Conservation (phyloP, 2,888 invertebrate species). For the Corythucha ciliata region DNA sequence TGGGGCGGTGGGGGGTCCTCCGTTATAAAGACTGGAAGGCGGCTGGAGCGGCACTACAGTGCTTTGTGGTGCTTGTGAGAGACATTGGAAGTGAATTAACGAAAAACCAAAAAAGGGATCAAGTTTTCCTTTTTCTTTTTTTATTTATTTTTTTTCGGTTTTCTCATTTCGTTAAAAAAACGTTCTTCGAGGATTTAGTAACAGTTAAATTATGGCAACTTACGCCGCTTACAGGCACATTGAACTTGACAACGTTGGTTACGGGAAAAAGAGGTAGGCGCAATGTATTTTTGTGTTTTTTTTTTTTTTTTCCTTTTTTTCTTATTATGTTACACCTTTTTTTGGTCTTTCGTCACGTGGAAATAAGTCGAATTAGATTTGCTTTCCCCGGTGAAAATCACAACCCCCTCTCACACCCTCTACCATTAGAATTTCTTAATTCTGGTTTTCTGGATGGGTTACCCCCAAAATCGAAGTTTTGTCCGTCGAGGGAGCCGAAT, state of each 20-base stretch:
- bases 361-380: neutral
- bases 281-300: neutral
- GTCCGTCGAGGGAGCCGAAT: too few relatives aligned
- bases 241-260: slow-evolving; percentile 87
- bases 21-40: too few relatives aligned
- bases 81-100: too few relatives aligned
- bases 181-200: neutral
- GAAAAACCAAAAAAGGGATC: too few relatives aligned
- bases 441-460: slow-evolving; percentile 1
- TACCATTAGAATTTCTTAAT: too few relatives aligned
- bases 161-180: neutral
- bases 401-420: too few relatives aligned
- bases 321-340: neutral
- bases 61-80: too few relatives aligned
- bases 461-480: slow-evolving; percentile 2
- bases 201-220: slow-evolving; percentile 59
- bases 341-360: neutral
- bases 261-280: slow-evolving; percentile 81
- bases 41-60: too few relatives aligned
- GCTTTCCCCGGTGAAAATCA: neutral
- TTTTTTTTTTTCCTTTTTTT: neutral
- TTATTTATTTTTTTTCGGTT: slow-evolving; percentile 1
- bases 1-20: too few relatives aligned
- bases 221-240: slow-evolving; percentile 89
- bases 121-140: slow-evolving; percentile 10